Conservation (phyloP, 1,140 invertebrate genomes). For the Drosophila eugracilis region DNA sequence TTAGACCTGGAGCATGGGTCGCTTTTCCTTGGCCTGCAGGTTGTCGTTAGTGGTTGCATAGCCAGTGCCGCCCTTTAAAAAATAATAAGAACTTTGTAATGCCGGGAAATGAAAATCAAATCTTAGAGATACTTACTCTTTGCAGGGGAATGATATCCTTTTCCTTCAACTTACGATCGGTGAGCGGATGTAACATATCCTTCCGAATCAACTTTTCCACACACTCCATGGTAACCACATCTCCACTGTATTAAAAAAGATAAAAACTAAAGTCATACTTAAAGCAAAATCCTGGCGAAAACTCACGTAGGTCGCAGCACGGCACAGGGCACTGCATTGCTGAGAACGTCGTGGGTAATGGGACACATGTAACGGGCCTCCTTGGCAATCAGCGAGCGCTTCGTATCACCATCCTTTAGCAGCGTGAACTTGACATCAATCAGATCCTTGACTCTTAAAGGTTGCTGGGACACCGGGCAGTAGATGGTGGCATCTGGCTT, state of each 20-base stretch:
- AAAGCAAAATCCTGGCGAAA: neutral
- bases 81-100: neutral
- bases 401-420: constrained; percentile 94
- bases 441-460: constrained; percentile 95
- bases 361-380: constrained; percentile 98
- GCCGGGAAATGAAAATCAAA: no score
- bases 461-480: constrained; percentile 96
- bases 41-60: constrained; percentile 94
- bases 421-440: constrained; percentile 97
- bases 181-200: constrained; percentile 98
- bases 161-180: constrained; percentile 93
- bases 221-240: constrained; percentile 98
- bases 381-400: constrained; percentile 92
- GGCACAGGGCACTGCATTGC: constrained; percentile 97
- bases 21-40: constrained; percentile 92
- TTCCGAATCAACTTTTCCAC: constrained; percentile 98
- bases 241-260: constrained; percentile 86
- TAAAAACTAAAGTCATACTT: neutral
- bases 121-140: constrained; percentile 88
- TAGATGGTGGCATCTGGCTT: constrained; percentile 97
- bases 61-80: constrained; percentile 95
- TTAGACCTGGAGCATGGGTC: constrained; percentile 94
- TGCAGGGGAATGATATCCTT: constrained; percentile 97
- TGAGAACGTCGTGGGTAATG: constrained; percentile 97
- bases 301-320: constrained; percentile 95